Percentiles rank a stretch among this genome's conserved stretches.
These are phyloP conservation scores for Gastracanthus pulcherrimus DNA, from an alignment of 2,888 invertebrate genomes.

Conservation along the genomic window DNA sequence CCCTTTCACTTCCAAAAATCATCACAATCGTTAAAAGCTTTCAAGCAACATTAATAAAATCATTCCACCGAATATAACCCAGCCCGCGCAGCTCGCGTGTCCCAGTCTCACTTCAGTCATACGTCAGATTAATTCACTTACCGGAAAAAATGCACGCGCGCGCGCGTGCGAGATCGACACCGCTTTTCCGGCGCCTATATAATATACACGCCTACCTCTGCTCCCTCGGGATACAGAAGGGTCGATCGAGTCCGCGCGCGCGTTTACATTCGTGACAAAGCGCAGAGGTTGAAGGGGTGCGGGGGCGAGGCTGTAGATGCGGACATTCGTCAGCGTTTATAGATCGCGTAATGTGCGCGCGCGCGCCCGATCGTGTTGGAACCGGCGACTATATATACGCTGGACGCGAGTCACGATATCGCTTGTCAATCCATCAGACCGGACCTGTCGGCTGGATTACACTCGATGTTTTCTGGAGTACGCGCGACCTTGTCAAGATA, in stretches of 20 bases:
- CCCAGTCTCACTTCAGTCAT: background rate
- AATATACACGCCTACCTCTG: background rate
- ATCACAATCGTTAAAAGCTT: background rate
- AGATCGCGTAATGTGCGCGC: constrained; percentile 16
- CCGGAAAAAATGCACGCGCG: background rate
- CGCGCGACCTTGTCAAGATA: background rate
- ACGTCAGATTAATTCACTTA: background rate
- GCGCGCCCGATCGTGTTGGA: background rate
- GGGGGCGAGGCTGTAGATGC: no score
- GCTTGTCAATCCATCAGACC: constrained; percentile 24
- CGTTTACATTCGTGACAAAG: background rate
- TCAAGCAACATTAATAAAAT: background rate
- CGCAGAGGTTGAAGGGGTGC: no score
- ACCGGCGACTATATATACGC: no score
- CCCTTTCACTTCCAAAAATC: background rate
- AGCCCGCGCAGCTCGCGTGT: background rate
- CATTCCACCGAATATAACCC: background rate
- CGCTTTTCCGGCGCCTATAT: background rate
- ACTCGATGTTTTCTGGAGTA: background rate
- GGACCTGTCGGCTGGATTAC: background rate
- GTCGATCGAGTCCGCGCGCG: background rate
- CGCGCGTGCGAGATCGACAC: background rate
- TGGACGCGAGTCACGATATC: constrained; percentile 2
- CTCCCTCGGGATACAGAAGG: background rate
- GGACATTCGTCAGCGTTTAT: constrained; percentile 14